Conservation (phyloP, 2,797 vertebrate species). For the Limnodromus scolopaceus region DNA sequence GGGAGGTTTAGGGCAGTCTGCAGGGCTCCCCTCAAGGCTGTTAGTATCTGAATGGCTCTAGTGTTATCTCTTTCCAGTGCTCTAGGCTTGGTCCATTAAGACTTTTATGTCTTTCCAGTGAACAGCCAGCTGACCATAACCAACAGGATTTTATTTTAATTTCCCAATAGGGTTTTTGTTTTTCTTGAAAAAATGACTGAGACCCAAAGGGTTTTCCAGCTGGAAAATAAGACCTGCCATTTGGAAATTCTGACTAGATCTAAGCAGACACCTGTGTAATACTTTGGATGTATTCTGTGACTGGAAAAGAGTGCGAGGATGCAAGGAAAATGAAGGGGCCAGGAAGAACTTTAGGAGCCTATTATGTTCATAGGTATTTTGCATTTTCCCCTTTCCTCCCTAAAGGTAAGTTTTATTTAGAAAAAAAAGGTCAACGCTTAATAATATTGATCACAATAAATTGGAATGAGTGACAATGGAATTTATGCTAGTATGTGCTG, state of each 20-base stretch:
- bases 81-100: neutral
- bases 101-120: constrained; percentile 42
- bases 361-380: neutral
- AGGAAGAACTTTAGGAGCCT: neutral
- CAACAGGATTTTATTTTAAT: constrained; percentile 20
- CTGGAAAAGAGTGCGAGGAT: constrained; percentile 19
- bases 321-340: neutral
- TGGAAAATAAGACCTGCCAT: constrained; percentile 56
- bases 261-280: constrained; percentile 40
- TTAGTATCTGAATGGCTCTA: neutral
- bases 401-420: neutral
- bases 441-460: neutral
- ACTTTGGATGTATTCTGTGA: neutral
- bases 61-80: constrained; percentile 41
- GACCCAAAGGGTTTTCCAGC: constrained; percentile 53
- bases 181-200: constrained; percentile 38
- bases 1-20: neutral
- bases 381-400: neutral
- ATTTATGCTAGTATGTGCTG: neutral
- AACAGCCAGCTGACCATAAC: constrained; percentile 24
- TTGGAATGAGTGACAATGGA: neutral
- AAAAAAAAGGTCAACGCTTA: neutral
- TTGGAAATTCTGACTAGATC: constrained; percentile 62
- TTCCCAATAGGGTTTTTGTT: constrained; percentile 39
- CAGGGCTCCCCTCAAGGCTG: neutral